These are phyloP conservation scores for Heliocidaris erythrogramma DNA, from an alignment of 35 echinoderm and acorn worm genomes.

Conservation along the genomic window DNA sequence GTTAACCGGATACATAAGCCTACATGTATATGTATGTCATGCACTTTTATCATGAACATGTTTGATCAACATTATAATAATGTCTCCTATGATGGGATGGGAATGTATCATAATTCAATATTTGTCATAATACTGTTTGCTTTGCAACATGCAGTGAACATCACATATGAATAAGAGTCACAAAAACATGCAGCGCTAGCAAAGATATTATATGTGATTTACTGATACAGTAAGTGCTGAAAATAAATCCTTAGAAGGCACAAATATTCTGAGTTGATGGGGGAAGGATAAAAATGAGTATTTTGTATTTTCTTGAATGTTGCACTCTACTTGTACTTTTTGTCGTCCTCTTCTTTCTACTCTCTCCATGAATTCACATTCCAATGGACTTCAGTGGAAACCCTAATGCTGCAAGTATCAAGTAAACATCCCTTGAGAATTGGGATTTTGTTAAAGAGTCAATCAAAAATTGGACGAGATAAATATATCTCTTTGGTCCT, in stretches of 20 bases:
- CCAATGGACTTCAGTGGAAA: background rate
- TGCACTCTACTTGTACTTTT: constrained; percentile 33
- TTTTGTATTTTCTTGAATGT: constrained; percentile 18
- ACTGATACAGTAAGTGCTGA: background rate
- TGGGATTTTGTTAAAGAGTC: constrained; percentile 3
- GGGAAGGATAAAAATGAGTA: background rate
- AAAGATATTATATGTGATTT: background rate
- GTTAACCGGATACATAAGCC: background rate
- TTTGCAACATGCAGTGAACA: background rate
- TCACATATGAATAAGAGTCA: background rate
- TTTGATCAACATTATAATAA: background rate
- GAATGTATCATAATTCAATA: constrained; percentile 12
- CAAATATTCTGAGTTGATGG: background rate
- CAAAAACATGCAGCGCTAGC: background rate
- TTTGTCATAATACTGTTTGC: background rate
- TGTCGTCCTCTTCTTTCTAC: background rate
- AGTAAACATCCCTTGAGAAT: constrained; percentile 1
- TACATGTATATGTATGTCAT: background rate
- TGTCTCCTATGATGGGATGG: background rate
- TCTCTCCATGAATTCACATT: constrained; percentile 20
- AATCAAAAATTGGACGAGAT: background rate
- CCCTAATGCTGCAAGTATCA: constrained; percentile 9
- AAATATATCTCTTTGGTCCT: background rate
- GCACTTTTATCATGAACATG: background rate
- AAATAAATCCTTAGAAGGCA: constrained; percentile 1